Base-by-base conservation (phyloP, 1,140 invertebrate genomes). In the Anoplophora glabripennis region DNA sequence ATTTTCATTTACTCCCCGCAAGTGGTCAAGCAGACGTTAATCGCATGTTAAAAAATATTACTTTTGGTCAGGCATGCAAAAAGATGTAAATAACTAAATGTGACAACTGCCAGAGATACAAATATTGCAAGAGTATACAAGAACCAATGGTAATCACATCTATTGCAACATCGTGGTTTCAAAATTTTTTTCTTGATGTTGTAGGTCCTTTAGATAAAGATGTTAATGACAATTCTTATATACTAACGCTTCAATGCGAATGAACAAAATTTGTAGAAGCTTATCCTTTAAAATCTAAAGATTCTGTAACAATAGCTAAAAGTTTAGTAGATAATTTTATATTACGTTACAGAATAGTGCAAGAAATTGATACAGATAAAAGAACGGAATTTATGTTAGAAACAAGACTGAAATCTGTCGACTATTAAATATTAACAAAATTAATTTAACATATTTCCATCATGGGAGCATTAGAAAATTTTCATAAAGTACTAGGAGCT, bases 381-480 rank as follows among this genome's bases (percentile, higher is more conserved):
- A n/a, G n/a, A n/a, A n/a, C n/a, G n/a, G n/a, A n/a, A n/a, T n/a
- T n/a, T n/a, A n/a, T n/a, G n/a, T n/a, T n/a, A n/a, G n/a, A n/a
- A 63, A 55, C 59, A 28, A 28, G 21, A 28, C 21, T 28, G 21
- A 28, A 28, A 5, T 28, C 21, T 28, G 21, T 28, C 21, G 21
- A 28, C 5, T 28, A 28, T 28, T 28, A 28, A 28, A 28, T 28
- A 28, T n/a, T n/a, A n/a, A 5, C 21, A 28, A 28, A 28, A 28
- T 3, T 28, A 45, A 58, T 37, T 64, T 65, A 9, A 69, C 63
- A 8, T 49, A 61, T 14, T 71, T 66, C 41, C 58, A 71, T 47
- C 63, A 66, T 42, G 51, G 66, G 54, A 61, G 61, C 63, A 33
- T 42, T 68, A 11, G 61, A 68, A 61, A 68, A 68, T 28, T 59